These are phyloP conservation scores for Cuculus canorus DNA, from an alignment of 2,797 vertebrate species.

Conservation along the genomic window DNA sequence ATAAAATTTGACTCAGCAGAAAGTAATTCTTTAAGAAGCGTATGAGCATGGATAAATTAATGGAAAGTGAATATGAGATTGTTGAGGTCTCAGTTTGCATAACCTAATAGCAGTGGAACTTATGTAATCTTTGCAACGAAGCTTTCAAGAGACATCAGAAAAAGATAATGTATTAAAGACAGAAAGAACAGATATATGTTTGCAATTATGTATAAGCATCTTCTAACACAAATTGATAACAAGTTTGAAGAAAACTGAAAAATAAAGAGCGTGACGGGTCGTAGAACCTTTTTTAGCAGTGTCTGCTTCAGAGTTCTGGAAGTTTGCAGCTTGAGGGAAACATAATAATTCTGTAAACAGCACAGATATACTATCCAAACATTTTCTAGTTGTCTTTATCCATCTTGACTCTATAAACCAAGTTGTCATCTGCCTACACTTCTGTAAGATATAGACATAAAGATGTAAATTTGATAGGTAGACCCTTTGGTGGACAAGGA, in stretches of 20 bases:
- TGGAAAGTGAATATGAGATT: not conserved
- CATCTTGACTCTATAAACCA: not conserved
- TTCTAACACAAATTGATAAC: not conserved
- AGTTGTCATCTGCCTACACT: not conserved
- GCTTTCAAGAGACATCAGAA: not conserved
- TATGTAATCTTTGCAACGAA: not conserved
- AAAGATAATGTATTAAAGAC: not conserved
- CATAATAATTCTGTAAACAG: not conserved
- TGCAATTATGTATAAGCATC: not conserved
- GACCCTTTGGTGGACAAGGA: not conserved
- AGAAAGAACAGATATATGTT: not conserved
- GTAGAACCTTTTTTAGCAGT: not conserved
- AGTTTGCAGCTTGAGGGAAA: not conserved
- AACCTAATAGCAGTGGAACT: not conserved
- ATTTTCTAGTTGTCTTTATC: not conserved
- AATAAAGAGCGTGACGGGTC: not conserved
- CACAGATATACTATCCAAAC: not conserved
- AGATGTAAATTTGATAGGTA: not conserved
- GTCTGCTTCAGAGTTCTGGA: not conserved
- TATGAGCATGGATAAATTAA: not conserved
- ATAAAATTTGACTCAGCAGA: not conserved
- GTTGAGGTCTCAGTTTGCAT: not conserved
- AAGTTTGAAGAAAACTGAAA: not conserved
- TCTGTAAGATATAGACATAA: too few species aligned
- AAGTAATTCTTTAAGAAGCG: not conserved